Conservation (phyloP, 2,888 invertebrate genomes). For the Stomorhina lunata region DNA sequence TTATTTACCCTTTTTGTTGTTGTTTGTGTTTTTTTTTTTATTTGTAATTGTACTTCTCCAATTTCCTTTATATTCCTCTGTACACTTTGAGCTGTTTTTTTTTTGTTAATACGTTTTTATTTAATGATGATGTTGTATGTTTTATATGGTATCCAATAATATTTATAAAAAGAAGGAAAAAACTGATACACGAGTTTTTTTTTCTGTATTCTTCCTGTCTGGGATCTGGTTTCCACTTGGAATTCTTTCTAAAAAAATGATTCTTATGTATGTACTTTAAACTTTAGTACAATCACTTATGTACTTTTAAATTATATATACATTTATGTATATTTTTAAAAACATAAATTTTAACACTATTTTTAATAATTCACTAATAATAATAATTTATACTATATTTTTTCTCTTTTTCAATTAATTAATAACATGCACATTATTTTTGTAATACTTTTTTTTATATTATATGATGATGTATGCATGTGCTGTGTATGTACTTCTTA, state of each 20-base stretch:
- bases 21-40: no score
- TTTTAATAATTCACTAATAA: no score
- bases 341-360: neutral
- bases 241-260: neutral
- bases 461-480: neutral
- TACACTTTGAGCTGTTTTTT: slow-evolving; percentile 13
- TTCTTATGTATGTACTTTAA: neutral
- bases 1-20: slow-evolving; percentile 49
- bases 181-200: slow-evolving; percentile 1
- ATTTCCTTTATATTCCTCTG: slow-evolving; percentile 40
- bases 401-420: no score
- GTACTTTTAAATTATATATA: neutral
- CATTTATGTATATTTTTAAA: neutral
- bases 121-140: neutral
- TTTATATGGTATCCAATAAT: slow-evolving; percentile 17
- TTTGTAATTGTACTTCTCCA: slow-evolving; percentile 31
- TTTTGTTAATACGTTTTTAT: neutral
- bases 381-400: slow-evolving; percentile 1
- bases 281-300: neutral
- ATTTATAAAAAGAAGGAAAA: neutral
- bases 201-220: slow-evolving; percentile 46
- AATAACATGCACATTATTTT: no score
- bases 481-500: neutral
- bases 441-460: slow-evolving; percentile 13
- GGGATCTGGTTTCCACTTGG: slow-evolving; percentile 21